These are phyloP conservation scores for Hirtodrosophila trivittata DNA, from an alignment of 2,888 invertebrate genomes.

Conservation along the genomic window DNA sequence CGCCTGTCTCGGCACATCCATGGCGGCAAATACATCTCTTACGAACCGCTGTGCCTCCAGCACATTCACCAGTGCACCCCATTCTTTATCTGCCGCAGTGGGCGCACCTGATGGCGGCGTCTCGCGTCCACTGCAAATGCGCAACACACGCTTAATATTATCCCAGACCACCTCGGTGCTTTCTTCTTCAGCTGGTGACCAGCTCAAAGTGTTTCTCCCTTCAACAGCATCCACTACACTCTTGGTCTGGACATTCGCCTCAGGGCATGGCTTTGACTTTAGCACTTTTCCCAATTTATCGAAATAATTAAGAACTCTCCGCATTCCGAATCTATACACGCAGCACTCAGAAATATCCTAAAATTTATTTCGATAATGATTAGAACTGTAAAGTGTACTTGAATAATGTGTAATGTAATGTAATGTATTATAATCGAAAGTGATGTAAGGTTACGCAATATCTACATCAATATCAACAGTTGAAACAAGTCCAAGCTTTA, in stretches of 20 bases:
- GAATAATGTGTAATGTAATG: background rate
- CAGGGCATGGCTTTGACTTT: background rate
- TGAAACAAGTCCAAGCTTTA: too few species aligned
- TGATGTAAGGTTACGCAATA: too few species aligned
- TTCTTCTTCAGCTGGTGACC: too few species aligned
- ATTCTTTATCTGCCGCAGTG: background rate
- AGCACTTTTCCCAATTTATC: conserved; percentile 23
- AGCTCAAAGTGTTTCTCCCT: too few species aligned
- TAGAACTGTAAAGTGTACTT: background rate
- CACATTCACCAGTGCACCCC: conserved; percentile 31
- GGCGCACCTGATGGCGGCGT: background rate
- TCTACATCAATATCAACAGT: too few species aligned
- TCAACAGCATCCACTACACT: too few species aligned
- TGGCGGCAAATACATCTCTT: conserved; percentile 42
- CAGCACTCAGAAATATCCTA: background rate
- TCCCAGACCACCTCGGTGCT: conserved; percentile 23
- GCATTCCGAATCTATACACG: conserved; percentile 22
- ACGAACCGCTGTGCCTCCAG: conserved; percentile 53
- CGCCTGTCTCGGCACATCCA: conserved; percentile 46
- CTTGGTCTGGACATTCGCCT: too few species aligned
- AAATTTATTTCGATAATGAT: background rate
- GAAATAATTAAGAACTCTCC: conserved; percentile 27
- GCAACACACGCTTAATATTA: conserved; percentile 32
- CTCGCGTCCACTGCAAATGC: conserved; percentile 25
- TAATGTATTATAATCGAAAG: too few species aligned